Conservation (phyloP, 2,113 vertebrate species). For the Thoracochromis brauschi region DNA sequence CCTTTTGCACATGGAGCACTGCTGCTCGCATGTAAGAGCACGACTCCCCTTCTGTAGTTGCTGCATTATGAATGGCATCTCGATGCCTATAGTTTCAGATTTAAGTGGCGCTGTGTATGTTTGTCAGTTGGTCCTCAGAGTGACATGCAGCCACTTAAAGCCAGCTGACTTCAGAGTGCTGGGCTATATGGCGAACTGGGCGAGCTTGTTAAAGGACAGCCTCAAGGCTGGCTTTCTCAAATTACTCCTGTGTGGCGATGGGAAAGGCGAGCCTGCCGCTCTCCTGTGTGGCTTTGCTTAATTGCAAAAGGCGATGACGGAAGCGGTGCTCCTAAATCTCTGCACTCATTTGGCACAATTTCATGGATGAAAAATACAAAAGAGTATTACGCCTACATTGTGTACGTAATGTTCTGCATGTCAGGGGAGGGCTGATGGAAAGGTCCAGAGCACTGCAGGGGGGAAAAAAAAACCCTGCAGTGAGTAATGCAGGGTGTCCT, state of each 20-base stretch:
- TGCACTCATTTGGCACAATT: slow-evolving; percentile 20
- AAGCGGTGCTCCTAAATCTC: neutral
- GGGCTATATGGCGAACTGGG: slow-evolving; percentile 18
- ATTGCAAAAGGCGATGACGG: slow-evolving; percentile 43
- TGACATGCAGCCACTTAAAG: slow-evolving; percentile 44
- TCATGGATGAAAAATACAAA: slow-evolving; percentile 31
- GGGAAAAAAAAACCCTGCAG: neutral
- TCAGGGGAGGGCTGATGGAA: neutral
- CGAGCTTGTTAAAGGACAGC: slow-evolving; percentile 54
- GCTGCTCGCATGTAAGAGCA: neutral
- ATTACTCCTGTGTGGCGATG: slow-evolving; percentile 34
- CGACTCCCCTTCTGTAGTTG: neutral
- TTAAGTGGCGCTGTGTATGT: slow-evolving; percentile 20
- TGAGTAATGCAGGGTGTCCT: slow-evolving; percentile 29
- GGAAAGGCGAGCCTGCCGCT: slow-evolving; percentile 3
- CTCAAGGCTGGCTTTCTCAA: slow-evolving; percentile 49
- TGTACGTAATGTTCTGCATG: slow-evolving; percentile 8
- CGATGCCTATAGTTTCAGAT: neutral
- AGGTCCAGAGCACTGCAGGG: neutral
- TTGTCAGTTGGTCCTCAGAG: slow-evolving; percentile 38
- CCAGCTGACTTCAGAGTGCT: slow-evolving; percentile 43
- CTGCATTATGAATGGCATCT: neutral
- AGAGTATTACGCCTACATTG: neutral
- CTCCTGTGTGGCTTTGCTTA: slow-evolving; percentile 37
- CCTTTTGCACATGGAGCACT: neutral